These are phyloP conservation scores for Portevinia maculata DNA, from an alignment of 2,888 invertebrate genomes.

Conservation along the genomic window DNA sequence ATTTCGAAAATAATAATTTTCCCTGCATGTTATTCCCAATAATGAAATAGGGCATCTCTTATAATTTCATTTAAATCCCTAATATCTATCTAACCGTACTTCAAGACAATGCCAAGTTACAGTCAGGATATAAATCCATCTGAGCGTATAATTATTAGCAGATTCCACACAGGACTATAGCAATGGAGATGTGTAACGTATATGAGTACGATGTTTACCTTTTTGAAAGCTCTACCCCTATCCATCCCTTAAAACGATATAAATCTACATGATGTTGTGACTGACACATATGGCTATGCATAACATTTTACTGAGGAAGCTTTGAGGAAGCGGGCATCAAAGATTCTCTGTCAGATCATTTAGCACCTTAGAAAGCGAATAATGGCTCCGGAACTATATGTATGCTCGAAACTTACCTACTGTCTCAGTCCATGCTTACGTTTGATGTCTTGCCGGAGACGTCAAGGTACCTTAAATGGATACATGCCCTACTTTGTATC, in stretches of 20 bases:
- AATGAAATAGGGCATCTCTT: no score
- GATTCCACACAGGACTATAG: neutral
- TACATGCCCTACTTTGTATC: slow-evolving; percentile 14
- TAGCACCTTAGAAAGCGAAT: slow-evolving; percentile 58
- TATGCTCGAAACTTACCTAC: slow-evolving; percentile 7
- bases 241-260: slow-evolving; percentile 10
- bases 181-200: slow-evolving; percentile 15
- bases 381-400: slow-evolving; percentile 59
- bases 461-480: slow-evolving; percentile 15
- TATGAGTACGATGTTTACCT: slow-evolving; percentile 66
- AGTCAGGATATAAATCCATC: slow-evolving; percentile 11
- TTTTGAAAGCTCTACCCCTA: slow-evolving; percentile 34
- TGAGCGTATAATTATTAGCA: slow-evolving; percentile 47
- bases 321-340: slow-evolving; percentile 60
- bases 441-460: slow-evolving; percentile 29
- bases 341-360: slow-evolving; percentile 69
- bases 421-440: slow-evolving; percentile 26
- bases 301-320: slow-evolving; percentile 41
- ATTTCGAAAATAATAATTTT: neutral
- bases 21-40: no score
- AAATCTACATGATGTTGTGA: slow-evolving; percentile 35
- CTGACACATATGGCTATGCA: slow-evolving; percentile 35
- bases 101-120: neutral
- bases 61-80: no score
- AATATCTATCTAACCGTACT: neutral